phyloP scores from a whole-genome alignment of 92 coral and sea anemone species.

The Pocillopora grandis region DNA sequence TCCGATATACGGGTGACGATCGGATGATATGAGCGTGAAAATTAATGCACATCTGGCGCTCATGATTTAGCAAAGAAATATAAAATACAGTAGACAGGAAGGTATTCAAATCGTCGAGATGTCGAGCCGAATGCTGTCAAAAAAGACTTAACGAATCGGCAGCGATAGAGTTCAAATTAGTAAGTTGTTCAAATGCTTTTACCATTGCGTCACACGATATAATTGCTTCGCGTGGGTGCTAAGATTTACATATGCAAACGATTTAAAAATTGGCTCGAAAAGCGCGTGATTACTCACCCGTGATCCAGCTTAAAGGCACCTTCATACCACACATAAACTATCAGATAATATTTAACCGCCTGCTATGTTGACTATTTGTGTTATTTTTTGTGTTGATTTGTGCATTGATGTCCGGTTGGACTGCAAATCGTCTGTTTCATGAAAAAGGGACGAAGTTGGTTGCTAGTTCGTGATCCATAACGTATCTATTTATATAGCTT shows the following conservation, averaged over 20 bases:
- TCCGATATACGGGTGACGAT: background rate
- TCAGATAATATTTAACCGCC: background rate
- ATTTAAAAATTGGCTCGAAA: background rate
- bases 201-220: background rate
- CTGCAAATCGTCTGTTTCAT: background rate
- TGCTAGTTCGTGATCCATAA: constrained; percentile 27
- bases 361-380: background rate
- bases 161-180: background rate
- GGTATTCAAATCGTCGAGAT: too few relatives aligned
- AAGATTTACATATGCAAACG: constrained; percentile 6
- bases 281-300: background rate
- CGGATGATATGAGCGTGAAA: background rate
- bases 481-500: constrained; percentile 11
- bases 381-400: background rate
- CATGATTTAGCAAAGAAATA: background rate
- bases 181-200: background rate
- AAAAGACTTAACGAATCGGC: background rate
- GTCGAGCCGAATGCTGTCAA: background rate
- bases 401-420: background rate
- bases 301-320: background rate
- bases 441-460: background rate
- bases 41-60: background rate
- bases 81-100: background rate
- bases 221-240: background rate
- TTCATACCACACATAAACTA: background rate